phyloP scores from a whole-genome alignment of 2,113 vertebrate genomes.

The Boleophthalmus pectinirostris region DNA sequence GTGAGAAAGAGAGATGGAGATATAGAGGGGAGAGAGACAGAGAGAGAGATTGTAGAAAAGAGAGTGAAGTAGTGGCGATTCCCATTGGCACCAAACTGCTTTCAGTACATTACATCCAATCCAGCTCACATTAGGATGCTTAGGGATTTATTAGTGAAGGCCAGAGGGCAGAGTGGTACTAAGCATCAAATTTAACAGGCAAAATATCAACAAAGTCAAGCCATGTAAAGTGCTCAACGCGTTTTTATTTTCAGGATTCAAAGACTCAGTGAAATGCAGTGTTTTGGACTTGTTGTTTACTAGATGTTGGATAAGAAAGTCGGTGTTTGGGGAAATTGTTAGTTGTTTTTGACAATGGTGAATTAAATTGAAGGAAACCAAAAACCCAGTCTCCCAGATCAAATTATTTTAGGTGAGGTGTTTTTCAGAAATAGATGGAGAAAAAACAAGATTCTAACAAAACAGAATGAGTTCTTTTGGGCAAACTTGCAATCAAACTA shows the following conservation, averaged over 20 bases:
- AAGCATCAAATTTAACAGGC: background rate
- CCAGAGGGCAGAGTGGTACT: background rate
- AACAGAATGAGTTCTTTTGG: background rate
- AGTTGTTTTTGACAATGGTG: background rate
- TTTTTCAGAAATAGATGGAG: background rate
- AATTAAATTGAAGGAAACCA: background rate
- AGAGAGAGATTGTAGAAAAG: background rate
- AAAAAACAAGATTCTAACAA: background rate
- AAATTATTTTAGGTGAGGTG: conserved; percentile 1
- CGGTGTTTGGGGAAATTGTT: background rate
- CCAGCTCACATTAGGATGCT: background rate
- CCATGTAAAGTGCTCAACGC: background rate
- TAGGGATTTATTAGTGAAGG: conserved; percentile 1
- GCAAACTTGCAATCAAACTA: background rate
- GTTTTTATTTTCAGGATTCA: background rate
- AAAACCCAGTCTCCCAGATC: background rate
- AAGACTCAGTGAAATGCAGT: background rate
- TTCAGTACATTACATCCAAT: background rate
- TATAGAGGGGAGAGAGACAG: background rate
- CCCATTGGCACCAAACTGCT: background rate
- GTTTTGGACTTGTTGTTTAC: background rate
- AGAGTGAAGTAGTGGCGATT: background rate
- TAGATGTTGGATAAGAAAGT: background rate
- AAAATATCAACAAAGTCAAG: background rate
- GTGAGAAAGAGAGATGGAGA: too few relatives aligned